phyloP scores from a whole-genome alignment of 1,140 invertebrate genomes.

The Paracyclopina nana region DNA sequence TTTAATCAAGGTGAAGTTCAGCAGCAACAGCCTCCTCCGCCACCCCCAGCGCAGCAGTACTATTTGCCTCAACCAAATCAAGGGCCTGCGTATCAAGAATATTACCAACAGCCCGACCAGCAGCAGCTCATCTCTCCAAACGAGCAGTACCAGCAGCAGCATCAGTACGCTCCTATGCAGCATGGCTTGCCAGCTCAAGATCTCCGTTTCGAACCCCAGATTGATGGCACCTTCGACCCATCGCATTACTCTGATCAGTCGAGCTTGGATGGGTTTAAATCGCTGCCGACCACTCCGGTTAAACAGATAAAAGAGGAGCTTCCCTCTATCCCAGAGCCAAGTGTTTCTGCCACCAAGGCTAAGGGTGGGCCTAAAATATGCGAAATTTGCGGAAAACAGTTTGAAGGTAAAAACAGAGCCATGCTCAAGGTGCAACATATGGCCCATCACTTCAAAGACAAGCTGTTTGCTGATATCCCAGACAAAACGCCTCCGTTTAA shows the following conservation, averaged over 20 bases:
- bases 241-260: neutral
- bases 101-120: no score
- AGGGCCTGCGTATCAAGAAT: no score
- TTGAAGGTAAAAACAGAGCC: conserved; percentile 16
- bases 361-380: neutral
- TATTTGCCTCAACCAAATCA: no score
- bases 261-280: neutral
- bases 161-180: neutral
- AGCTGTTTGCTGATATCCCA: neutral
- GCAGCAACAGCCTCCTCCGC: neutral
- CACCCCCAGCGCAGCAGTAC: neutral
- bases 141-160: neutral
- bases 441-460: conserved; percentile 14
- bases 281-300: conserved; percentile 8
- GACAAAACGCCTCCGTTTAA: conserved; percentile 7
- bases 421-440: conserved; percentile 15
- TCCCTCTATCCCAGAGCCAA: neutral
- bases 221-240: conserved; percentile 16
- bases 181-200: neutral
- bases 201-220: conserved; percentile 10
- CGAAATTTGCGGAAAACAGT: conserved; percentile 13
- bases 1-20: neutral
- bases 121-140: no score
- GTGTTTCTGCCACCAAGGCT: neutral
- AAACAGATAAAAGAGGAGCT: neutral